Base-by-base conservation (phyloP, 2,797 vertebrate genomes). In the Odontamblyopus lacepedii region DNA sequence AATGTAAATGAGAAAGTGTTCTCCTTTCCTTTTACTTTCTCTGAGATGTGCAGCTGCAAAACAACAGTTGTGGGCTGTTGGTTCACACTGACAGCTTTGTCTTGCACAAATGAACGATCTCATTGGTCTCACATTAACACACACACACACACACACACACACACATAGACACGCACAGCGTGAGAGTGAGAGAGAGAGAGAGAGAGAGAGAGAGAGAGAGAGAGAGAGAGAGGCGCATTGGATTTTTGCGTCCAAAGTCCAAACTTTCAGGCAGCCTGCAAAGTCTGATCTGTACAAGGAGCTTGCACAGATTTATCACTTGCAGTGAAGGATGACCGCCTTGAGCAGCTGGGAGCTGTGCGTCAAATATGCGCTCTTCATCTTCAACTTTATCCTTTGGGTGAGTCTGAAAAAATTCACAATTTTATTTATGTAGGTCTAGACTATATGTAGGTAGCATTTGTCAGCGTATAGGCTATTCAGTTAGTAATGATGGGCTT, bases 351-450 rank as follows among this genome's bases (percentile, higher is more conserved):
- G 87, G 88, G 93, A 94, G 76, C 27, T 90, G 57, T 92, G 92
- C 80, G 81, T 94, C 60, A 95, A 95, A 63, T 94, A 94, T 75
- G 71, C 91, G 0, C 69, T 95, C 2, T 94, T 95, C 83, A 67
- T 84, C 86, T 94, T 95, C 63, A 95, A 94, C 67, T 95, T 95
- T 77, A 41, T 95, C 67, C 90, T 93, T 76, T 95, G 93, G 93
- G 93, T 94, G 32, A 94, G 91, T 86, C 38, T 41, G 0, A 18
- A 13, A 16, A 60, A n/a, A 26, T n/a, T 19, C 16, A 18, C 1
- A 4, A 30, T 27, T 57, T 11, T 19, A 57, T 57, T 11, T 26
- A 26, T 57, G 7, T 12, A 57, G n/a, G 55, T n/a, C 26, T 29
- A 30, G 5, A 30, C 15, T 15, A 27, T 29, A 12, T 12, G 11